Evolutionary conservation across 2,797 vertebrate genomes (phyloP).

Genomic region (Paedocypris micromegethes): DNA sequence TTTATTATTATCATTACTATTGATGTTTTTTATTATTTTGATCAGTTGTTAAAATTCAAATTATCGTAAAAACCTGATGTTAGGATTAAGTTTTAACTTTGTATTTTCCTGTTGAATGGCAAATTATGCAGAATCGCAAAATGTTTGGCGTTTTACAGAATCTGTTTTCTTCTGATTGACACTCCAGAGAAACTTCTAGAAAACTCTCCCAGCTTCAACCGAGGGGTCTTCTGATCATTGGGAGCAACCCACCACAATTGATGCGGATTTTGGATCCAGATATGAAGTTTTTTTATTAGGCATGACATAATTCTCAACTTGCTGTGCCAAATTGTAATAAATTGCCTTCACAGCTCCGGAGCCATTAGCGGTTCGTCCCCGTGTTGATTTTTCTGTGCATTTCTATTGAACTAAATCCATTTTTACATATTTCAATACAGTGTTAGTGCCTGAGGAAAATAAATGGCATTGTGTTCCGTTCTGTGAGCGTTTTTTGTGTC

Average conservation of each 20-base stretch:
- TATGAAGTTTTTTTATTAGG: slow-evolving; percentile 24
- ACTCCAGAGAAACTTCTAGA: background rate
- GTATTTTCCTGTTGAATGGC: too few relatives aligned
- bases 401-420: slow-evolving; percentile 32
- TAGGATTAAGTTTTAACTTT: too few relatives aligned
- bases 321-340: slow-evolving; percentile 29
- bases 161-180: too few relatives aligned
- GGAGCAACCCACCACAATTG: background rate
- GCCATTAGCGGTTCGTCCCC: slow-evolving; percentile 17
- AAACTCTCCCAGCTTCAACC: background rate
- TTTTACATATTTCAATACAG: slow-evolving; percentile 39
- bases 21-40: too few relatives aligned
- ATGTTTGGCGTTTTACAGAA: too few relatives aligned
- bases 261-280: slow-evolving; percentile 24
- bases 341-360: slow-evolving; percentile 18
- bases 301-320: slow-evolving; percentile 21
- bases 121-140: too few relatives aligned
- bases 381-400: slow-evolving; percentile 26
- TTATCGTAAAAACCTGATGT: too few relatives aligned
- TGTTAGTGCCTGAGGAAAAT: slow-evolving; percentile 44
- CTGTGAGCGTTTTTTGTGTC: slow-evolving; percentile 30
- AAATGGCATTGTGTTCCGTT: slow-evolving; percentile 43
- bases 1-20: too few relatives aligned
- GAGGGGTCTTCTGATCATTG: background rate
- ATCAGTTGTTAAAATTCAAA: too few relatives aligned